phyloP scores from a whole-genome alignment of 2,797 vertebrate species.

The Chiloscyllium punctatum region DNA sequence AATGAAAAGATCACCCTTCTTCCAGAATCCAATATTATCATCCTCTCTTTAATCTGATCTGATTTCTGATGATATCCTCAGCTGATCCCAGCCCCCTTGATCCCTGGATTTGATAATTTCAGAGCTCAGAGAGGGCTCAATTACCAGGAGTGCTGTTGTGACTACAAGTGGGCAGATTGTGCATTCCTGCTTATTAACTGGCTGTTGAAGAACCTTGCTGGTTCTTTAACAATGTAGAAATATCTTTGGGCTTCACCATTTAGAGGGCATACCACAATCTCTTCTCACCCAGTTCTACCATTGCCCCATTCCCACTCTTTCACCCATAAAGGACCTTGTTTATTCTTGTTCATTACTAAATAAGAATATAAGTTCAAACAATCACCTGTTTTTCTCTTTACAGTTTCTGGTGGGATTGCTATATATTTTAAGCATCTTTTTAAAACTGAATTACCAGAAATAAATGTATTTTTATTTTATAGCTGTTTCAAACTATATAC shows the following conservation, averaged over 20 bases:
- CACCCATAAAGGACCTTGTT: neutral
- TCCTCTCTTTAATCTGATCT: neutral
- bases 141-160: neutral
- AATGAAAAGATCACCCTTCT: neutral
- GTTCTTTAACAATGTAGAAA: neutral
- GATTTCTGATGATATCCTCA: neutral
- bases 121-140: neutral
- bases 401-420: neutral
- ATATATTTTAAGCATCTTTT: neutral
- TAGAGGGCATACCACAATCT: neutral
- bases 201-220: neutral
- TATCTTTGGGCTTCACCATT: neutral
- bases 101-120: neutral
- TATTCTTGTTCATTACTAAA: neutral
- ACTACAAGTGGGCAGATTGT: neutral
- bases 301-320: neutral
- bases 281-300: neutral
- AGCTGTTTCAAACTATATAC: neutral
- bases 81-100: neutral
- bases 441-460: no score
- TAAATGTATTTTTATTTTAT: neutral
- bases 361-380: neutral
- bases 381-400: neutral
- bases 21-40: neutral
- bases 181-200: neutral